Evolutionary conservation across 2,888 invertebrate genomes (phyloP), one percentile per base, ranked within the genome.

Genomic region (Phyllotreta cruciferae): DNA sequence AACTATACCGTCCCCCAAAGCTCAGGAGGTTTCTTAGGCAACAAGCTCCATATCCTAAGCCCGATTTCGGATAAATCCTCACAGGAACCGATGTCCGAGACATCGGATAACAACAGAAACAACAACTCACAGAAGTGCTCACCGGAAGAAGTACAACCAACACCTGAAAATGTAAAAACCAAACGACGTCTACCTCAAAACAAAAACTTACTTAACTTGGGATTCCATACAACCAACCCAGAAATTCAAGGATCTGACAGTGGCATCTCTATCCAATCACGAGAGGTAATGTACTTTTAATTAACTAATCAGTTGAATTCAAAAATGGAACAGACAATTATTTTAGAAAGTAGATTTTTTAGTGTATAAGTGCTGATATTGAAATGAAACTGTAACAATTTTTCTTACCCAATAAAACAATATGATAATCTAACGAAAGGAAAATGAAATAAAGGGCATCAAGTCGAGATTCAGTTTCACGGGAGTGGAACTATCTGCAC

Each of bases 61-160:
- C 94, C 94, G 13, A 94, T 94, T 75, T 93, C 93, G 62, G 94
- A 94, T 81, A 94, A 93, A 81, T 93, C 93, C 14, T 93, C 93
- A 0, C 93, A 92, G 80, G 94, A 94, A 76, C 92, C 91, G 10
- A 90, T 88, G 13, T 91, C 92, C 6, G 93, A 93, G 80, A 89
- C 90, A 13, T 91, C 91, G 8, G 92, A 92, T 75, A 91, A 92
- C 76, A 91, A 90, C 73, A 88, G 88, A 71, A 89, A 90, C 77
- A 90, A 90, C 75, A 90, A 90, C 75, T 90, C 90, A 0, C 90
- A 90, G 77, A 90, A 90, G 76, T 88, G 88, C 54, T 90, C 91
- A 13, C 92, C 91, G 0, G 91, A 90, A 75, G 89, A 89, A 66
- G 79, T 75, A 3, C 71, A 50, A 81, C 84, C 76, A 77, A 70